Conservation (phyloP, 1,140 invertebrate genomes). For the Macrobrachium nipponense region DNA sequence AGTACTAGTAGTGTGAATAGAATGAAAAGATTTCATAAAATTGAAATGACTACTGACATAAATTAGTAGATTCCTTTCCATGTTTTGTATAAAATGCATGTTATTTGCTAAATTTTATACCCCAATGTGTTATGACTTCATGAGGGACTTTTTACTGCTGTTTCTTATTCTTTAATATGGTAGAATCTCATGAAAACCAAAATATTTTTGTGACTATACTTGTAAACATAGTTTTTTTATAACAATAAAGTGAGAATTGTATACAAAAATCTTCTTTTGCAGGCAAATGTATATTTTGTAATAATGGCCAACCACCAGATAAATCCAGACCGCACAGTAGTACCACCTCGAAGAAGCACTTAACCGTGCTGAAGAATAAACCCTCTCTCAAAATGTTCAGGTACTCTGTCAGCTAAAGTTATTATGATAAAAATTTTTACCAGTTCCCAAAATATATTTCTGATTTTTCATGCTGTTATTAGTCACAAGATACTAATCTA, state of each 20-base stretch:
- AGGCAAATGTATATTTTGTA: slow-evolving; percentile 39
- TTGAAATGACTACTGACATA: no score
- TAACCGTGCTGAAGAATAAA: slow-evolving; percentile 30
- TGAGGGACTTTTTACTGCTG: no score
- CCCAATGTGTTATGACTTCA: no score
- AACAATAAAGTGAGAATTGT: background rate
- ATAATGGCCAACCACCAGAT: slow-evolving; percentile 30
- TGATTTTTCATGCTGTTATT: background rate
- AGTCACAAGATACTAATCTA: no score
- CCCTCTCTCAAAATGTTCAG: slow-evolving; percentile 48
- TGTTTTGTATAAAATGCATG: no score
- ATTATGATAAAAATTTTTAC: background rate
- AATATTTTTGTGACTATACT: background rate
- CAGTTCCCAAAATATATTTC: background rate
- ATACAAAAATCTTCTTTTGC: background rate
- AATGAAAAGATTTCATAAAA: no score
- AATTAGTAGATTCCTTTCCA: no score
- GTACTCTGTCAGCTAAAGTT: slow-evolving; percentile 11
- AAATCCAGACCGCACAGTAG: background rate
- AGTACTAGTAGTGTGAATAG: no score
- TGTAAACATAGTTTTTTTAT: background rate
- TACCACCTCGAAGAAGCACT: slow-evolving; percentile 33
- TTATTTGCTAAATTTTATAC: no score
- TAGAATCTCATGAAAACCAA: no score
- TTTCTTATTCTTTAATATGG: no score